Evolutionary conservation across 2,113 vertebrate genomes (phyloP).

Genomic region (Myrmophylax atrothorax): DNA sequence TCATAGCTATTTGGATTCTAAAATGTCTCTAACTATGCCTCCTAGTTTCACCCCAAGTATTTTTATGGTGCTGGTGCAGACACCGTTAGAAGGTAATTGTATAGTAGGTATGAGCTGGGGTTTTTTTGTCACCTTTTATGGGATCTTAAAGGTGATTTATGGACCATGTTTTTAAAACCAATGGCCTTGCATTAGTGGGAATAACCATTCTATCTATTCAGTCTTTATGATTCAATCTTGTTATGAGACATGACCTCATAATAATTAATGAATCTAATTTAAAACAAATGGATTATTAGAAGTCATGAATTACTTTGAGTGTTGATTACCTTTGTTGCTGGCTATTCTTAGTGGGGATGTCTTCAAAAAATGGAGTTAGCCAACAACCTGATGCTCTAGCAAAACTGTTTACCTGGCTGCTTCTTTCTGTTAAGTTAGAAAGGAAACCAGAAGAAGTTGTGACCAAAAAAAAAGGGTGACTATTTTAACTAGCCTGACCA

Average conservation of each 20-base stretch:
- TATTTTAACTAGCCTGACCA: slow-evolving; percentile 26
- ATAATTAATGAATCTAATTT: background rate
- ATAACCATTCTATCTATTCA: background rate
- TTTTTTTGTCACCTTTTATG: background rate
- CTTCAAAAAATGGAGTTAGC: background rate
- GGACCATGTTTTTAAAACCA: background rate
- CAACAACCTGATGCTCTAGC: background rate
- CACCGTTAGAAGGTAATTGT: background rate
- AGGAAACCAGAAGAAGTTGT: background rate
- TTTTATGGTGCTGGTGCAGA: background rate
- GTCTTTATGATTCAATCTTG: background rate
- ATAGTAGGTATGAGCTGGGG: background rate
- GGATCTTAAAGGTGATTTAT: background rate
- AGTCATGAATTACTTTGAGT: background rate
- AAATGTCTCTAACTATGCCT: background rate
- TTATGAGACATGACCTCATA: background rate
- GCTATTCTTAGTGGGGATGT: background rate
- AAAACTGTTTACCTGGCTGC: background rate
- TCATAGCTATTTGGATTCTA: background rate
- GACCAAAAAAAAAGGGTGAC: background rate
- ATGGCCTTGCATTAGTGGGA: background rate
- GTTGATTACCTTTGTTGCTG: background rate
- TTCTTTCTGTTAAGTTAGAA: background rate
- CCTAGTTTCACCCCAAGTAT: background rate
- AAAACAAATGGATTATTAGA: background rate